A percentile compares a stretch with the other conserved stretches of the same genome.
These are phyloP conservation scores for Megaceryle torquata DNA, from an alignment of 2,113 vertebrate genomes.

Conservation along the genomic window DNA sequence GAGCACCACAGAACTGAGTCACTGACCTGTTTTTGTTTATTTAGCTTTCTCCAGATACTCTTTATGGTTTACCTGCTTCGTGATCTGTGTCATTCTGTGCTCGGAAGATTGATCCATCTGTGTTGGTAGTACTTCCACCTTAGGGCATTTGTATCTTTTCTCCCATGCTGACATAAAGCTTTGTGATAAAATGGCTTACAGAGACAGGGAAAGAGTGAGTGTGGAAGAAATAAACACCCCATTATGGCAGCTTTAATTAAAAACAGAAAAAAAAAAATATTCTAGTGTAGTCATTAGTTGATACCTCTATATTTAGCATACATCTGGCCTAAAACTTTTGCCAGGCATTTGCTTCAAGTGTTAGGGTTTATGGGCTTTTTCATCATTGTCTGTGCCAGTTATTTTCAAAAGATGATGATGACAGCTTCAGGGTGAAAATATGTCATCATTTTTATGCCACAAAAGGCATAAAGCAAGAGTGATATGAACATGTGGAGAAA, in stretches of 20 bases:
- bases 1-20: background rate
- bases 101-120: conserved; percentile 63
- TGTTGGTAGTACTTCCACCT: conserved; percentile 31
- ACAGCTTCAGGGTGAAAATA: conserved; percentile 31
- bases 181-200: conserved; percentile 10
- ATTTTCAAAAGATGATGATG: conserved; percentile 29
- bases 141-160: conserved; percentile 52
- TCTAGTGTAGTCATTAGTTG: background rate
- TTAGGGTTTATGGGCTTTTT: background rate
- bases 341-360: background rate
- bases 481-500: conserved; percentile 5
- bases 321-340: background rate
- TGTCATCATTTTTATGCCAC: conserved; percentile 38
- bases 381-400: conserved; percentile 3
- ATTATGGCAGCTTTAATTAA: conserved; percentile 49
- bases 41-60: conserved; percentile 12
- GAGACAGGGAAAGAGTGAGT: background rate
- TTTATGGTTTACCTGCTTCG: conserved; percentile 33
- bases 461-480: conserved; percentile 1
- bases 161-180: conserved; percentile 33
- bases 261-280: conserved; percentile 21
- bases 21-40: conserved; percentile 22
- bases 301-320: conserved; percentile 11
- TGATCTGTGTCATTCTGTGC: background rate
- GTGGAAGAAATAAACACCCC: conserved; percentile 4